phyloP scores from a whole-genome alignment of 2,888 invertebrate genomes.

The Stenoptilia bipunctidactyla region DNA sequence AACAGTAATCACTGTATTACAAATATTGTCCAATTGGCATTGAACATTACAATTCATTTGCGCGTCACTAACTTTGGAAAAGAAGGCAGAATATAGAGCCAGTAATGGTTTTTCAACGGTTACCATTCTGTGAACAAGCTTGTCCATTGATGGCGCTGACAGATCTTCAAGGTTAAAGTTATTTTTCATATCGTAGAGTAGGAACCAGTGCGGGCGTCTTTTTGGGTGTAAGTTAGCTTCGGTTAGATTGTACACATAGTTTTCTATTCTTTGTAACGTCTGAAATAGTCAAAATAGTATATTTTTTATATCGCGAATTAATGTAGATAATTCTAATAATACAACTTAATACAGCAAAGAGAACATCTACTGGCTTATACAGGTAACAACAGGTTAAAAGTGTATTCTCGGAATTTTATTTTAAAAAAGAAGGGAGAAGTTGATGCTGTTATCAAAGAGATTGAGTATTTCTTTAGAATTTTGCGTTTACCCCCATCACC shows the following conservation, averaged over 20 bases:
- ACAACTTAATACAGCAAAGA: too few species aligned
- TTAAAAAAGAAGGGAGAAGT: too few species aligned
- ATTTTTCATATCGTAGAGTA: conserved; percentile 81
- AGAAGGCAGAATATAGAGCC: conserved; percentile 66
- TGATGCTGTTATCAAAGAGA: too few species aligned
- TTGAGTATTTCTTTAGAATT: too few species aligned
- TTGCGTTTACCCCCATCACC: too few species aligned
- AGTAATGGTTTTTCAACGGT: conserved; percentile 54
- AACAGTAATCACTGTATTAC: conserved; percentile 68
- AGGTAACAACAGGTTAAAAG: too few species aligned
- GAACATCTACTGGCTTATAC: too few species aligned
- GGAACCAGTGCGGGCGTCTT: conserved; percentile 76
- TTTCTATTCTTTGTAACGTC: conserved; percentile 76
- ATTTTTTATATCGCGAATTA: too few species aligned
- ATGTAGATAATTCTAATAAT: too few species aligned
- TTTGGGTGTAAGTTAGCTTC: conserved; percentile 75
- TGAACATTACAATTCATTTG: conserved; percentile 53
- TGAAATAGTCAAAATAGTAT: conserved; percentile 34
- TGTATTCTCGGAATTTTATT: too few species aligned
- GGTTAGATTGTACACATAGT: conserved; percentile 82
- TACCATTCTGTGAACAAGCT: conserved; percentile 72
- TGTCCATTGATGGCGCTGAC: conserved; percentile 72
- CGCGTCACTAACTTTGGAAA: conserved; percentile 58
- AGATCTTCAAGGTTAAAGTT: conserved; percentile 74
- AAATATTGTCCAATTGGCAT: conserved; percentile 65